These are phyloP conservation scores for Heteromurus nitidus DNA, from an alignment of 2,888 invertebrate species.

Conservation along the genomic window DNA sequence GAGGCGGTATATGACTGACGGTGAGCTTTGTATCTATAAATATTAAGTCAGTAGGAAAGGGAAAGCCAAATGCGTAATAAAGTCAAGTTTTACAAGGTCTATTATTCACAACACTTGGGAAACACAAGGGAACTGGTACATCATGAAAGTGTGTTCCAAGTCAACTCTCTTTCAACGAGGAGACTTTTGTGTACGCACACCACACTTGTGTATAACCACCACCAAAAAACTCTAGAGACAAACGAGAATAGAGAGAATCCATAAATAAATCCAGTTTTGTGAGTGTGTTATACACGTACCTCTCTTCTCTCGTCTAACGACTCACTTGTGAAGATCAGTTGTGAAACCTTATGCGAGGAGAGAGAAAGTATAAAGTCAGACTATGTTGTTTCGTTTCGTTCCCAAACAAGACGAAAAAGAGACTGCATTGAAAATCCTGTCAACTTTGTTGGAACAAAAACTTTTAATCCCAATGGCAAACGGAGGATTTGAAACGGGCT, in stretches of 20 bases:
- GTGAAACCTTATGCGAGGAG: neutral
- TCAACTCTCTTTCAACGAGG: neutral
- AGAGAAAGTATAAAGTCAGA: constrained; percentile 1
- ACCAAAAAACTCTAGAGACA: too few relatives aligned
- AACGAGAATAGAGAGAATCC: neutral
- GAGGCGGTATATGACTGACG: too few relatives aligned
- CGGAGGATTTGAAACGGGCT: constrained; percentile 12
- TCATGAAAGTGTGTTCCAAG: neutral
- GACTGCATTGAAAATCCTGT: constrained; percentile 40
- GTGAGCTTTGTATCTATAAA: too few relatives aligned
- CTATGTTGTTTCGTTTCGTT: neutral
- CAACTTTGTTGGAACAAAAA: constrained; percentile 47
- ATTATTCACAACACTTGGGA: constrained; percentile 7
- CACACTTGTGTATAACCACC: too few relatives aligned
- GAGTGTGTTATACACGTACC: neutral
- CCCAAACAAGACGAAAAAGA: neutral
- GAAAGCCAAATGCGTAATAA: neutral
- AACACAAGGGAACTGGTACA: neutral
- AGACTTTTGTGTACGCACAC: too few relatives aligned
- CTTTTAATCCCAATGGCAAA: constrained; percentile 46
- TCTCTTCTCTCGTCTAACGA: too few relatives aligned
- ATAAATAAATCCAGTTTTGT: constrained; percentile 29
- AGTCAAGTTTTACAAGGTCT: constrained; percentile 4
- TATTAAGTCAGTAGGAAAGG: too few relatives aligned
- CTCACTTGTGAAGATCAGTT: constrained; percentile 8